These are phyloP conservation scores for Malacoraja senta DNA, from an alignment of 2,797 vertebrate species.

Conservation along the genomic window DNA sequence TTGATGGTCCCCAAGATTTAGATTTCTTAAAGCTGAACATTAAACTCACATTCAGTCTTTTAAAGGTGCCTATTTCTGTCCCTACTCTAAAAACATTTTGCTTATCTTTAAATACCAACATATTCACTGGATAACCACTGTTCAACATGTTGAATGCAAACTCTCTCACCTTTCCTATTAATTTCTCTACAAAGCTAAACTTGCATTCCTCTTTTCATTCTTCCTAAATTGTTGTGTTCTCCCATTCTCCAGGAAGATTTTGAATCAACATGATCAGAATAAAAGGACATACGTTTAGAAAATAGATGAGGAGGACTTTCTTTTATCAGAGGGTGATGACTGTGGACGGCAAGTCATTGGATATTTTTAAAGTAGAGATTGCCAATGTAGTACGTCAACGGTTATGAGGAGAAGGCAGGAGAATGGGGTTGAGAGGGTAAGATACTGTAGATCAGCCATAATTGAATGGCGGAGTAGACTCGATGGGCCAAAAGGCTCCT, in stretches of 20 bases:
- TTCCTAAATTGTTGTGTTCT: neutral
- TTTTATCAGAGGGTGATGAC: too few species aligned
- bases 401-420: too few species aligned
- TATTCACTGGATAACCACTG: neutral
- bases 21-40: neutral
- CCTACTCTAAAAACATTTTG: neutral
- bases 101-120: neutral
- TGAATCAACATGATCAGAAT: neutral
- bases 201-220: neutral
- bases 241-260: neutral
- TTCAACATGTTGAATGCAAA: neutral
- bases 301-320: too few species aligned
- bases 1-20: neutral
- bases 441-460: too few species aligned
- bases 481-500: too few species aligned
- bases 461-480: too few species aligned
- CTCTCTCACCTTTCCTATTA: neutral
- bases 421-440: too few species aligned
- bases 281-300: too few species aligned
- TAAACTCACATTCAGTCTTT: neutral
- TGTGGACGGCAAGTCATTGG: too few species aligned
- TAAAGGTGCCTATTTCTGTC: neutral
- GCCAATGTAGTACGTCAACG: too few species aligned
- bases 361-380: too few species aligned
- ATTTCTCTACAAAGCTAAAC: neutral